phyloP scores from a whole-genome alignment of 2,888 invertebrate genomes.

The Apomyelois bistriatella region DNA sequence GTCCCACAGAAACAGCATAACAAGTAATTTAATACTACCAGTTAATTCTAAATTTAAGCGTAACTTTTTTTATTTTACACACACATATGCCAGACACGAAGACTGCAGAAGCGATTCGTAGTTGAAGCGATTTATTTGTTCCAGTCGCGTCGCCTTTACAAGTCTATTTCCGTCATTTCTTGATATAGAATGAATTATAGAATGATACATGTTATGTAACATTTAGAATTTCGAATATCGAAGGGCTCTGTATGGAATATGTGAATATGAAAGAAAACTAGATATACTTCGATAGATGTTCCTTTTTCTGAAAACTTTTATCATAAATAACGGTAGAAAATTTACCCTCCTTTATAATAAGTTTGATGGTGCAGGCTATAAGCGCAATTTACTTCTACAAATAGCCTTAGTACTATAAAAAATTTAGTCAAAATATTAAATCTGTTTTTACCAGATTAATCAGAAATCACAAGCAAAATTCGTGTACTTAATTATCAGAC shows the following conservation, averaged over 20 bases:
- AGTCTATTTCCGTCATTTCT: conserved; percentile 5
- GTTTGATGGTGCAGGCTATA: too few relatives aligned
- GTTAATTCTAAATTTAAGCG: not conserved
- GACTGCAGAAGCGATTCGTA: not conserved
- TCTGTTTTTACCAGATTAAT: too few relatives aligned
- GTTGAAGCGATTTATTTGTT: conserved; percentile 4
- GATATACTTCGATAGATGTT: too few relatives aligned
- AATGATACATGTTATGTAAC: not conserved
- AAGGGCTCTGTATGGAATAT: too few relatives aligned
- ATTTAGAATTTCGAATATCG: not conserved
- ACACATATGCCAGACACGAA: not conserved
- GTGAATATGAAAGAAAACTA: too few relatives aligned
- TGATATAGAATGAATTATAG: not conserved
- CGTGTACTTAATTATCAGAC: not conserved
- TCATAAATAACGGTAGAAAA: too few relatives aligned
- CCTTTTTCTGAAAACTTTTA: too few relatives aligned
- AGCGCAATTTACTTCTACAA: too few relatives aligned
- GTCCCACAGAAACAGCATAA: not conserved
- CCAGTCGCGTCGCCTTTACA: not conserved
- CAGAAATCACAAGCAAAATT: not conserved
- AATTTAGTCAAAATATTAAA: too few relatives aligned
- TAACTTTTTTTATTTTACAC: not conserved
- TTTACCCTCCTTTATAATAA: too few relatives aligned
- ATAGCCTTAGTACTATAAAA: too few relatives aligned
- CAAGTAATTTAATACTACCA: not conserved